These are phyloP conservation scores for Mus pahari DNA, from an alignment of 2,113 vertebrate species.

Conservation along the genomic window DNA sequence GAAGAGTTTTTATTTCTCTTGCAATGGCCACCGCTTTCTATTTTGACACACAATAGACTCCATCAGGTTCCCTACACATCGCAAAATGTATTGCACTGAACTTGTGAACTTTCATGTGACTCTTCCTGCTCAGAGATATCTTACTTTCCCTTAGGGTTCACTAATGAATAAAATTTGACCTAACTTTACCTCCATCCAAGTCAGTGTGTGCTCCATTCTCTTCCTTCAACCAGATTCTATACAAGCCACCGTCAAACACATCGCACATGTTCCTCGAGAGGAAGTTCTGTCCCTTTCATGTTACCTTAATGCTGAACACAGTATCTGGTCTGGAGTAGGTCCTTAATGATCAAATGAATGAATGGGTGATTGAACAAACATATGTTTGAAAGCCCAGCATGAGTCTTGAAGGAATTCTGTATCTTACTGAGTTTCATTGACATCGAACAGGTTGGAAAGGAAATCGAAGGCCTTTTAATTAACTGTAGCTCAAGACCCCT, in stretches of 20 bases:
- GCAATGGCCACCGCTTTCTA: neutral
- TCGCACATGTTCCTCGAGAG: neutral
- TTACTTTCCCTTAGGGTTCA: neutral
- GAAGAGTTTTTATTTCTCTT: neutral
- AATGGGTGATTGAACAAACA: neutral
- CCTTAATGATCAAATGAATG: neutral
- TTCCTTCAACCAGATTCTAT: neutral
- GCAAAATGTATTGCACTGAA: neutral
- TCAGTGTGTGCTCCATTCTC: neutral
- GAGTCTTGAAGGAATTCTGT: conserved; percentile 16
- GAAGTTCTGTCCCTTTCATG: neutral
- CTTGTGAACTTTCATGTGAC: conserved; percentile 5
- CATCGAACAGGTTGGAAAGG: conserved; percentile 49
- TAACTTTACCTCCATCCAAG: neutral
- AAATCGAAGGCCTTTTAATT: conserved; percentile 53
- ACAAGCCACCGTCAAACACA: neutral
- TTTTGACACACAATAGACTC: neutral
- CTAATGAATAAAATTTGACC: neutral
- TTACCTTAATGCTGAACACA: neutral
- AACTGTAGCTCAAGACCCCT: conserved; percentile 6
- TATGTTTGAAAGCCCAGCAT: neutral
- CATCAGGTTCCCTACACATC: neutral
- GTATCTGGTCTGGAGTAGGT: neutral
- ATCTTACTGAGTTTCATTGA: neutral
- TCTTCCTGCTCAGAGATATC: neutral